Conservation (phyloP, 2,113 vertebrate species). For the Pseudorectes ferrugineus region DNA sequence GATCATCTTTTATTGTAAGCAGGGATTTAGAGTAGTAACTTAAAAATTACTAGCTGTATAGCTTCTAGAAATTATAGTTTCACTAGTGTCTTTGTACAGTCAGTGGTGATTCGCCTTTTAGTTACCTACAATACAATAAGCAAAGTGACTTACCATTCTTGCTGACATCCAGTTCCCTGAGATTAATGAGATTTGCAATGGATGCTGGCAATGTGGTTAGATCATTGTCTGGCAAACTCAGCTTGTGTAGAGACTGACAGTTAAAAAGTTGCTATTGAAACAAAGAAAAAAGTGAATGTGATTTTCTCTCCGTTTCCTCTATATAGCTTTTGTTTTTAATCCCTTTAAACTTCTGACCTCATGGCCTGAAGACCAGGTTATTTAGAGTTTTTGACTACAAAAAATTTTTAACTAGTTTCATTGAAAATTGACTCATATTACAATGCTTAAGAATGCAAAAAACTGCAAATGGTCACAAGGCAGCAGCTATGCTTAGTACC, state of each 20-base stretch:
- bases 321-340: background rate
- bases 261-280: slow-evolving; percentile 96
- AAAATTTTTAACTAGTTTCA: background rate
- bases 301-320: slow-evolving; percentile 8
- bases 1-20: background rate
- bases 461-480: background rate
- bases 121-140: background rate
- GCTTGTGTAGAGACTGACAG: slow-evolving; percentile 93
- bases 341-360: background rate
- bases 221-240: slow-evolving; percentile 99
- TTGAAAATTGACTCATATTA: background rate
- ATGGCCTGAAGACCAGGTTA: background rate
- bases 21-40: background rate
- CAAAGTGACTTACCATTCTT: slow-evolving; percentile 92
- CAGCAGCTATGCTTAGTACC: background rate
- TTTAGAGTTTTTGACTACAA: background rate
- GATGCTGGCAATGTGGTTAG: slow-evolving; percentile 90
- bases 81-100: background rate
- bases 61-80: background rate
- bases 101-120: background rate
- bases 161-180: slow-evolving; percentile 99
- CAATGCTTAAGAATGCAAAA: background rate
- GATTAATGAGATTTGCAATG: slow-evolving; percentile 97
- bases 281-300: slow-evolving; percentile 36
- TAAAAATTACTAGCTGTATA: background rate